Conservation (phyloP, 2,888 invertebrate species). For the Brassicogethes aeneus region DNA sequence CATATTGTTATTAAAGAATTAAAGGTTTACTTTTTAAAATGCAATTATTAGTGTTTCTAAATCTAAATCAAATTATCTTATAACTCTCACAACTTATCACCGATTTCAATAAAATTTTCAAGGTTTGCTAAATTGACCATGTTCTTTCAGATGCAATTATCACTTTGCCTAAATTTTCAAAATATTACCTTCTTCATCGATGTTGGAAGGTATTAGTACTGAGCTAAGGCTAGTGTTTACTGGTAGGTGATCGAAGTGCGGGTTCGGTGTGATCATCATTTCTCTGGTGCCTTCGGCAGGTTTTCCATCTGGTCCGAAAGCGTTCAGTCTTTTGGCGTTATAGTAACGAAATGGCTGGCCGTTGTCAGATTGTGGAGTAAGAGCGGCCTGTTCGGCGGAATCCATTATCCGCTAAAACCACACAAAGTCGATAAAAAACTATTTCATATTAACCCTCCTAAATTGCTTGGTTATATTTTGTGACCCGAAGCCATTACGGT, state of each 20-base stretch:
- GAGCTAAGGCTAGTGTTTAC: constrained; percentile 80
- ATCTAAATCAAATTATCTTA: too few relatives aligned
- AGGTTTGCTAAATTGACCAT: too few relatives aligned
- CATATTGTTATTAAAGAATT: constrained; percentile 1
- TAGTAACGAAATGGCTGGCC: constrained; percentile 52
- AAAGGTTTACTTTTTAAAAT: too few relatives aligned
- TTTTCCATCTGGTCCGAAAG: constrained; percentile 67
- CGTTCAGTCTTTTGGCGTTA: constrained; percentile 75
- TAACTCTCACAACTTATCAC: too few relatives aligned
- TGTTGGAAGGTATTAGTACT: constrained; percentile 77
- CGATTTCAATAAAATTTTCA: too few relatives aligned
- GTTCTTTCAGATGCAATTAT: too few relatives aligned
- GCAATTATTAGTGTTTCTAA: too few relatives aligned
- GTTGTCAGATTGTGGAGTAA: constrained; percentile 50
- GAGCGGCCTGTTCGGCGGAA: constrained; percentile 80
- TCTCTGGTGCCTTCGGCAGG: constrained; percentile 61
- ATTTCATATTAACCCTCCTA: too few relatives aligned
- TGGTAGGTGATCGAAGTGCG: constrained; percentile 79
- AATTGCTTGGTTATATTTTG: background rate
- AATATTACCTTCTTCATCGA: constrained; percentile 56
- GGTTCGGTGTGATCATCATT: constrained; percentile 63
- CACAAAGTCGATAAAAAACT: too few relatives aligned
- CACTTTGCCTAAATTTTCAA: background rate
- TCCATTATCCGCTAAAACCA: constrained; percentile 78
- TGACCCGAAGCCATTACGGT: background rate